These are phyloP conservation scores for Noctua fimbriata DNA, from an alignment of 2,888 invertebrate species.

Conservation along the genomic window DNA sequence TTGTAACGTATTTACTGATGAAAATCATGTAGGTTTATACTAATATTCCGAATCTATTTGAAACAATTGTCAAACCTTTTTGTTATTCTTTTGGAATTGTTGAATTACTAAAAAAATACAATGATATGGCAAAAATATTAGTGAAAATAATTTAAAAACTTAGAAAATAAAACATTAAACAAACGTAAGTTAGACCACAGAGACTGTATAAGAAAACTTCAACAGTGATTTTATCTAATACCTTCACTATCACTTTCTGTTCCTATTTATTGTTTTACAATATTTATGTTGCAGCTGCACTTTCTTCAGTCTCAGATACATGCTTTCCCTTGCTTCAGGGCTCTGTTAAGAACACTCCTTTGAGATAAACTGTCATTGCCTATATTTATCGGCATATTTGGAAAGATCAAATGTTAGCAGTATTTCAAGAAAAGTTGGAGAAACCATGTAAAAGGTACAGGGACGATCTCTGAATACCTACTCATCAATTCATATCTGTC, in stretches of 20 bases:
- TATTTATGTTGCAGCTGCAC: constrained; percentile 29
- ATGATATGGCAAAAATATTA: neutral
- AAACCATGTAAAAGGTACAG: neutral
- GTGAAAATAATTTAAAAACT: rapidly evolving
- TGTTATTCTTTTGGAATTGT: no score
- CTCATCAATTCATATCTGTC: neutral
- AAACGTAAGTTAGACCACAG: neutral
- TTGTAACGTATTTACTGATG: neutral
- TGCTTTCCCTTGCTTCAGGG: constrained; percentile 34
- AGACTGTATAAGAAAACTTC: neutral
- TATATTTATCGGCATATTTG: neutral
- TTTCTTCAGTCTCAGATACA: constrained; percentile 26
- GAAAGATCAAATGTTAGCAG: constrained; percentile 7
- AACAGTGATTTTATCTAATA: neutral
- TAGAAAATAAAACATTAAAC: neutral
- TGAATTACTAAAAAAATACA: neutral
- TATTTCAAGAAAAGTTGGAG: neutral
- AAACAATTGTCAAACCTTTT: neutral
- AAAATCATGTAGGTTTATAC: neutral
- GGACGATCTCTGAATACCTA: neutral
- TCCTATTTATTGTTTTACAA: constrained; percentile 19
- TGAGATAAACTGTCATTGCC: neutral
- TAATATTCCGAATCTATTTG: neutral
- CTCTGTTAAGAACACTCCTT: neutral
- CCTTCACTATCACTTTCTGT: constrained; percentile 28